Percentiles rank a stretch among this genome's conserved stretches.
Evolutionary conservation across 1,140 invertebrate species (phyloP).

Genomic region (Sitobion miscanthi): DNA sequence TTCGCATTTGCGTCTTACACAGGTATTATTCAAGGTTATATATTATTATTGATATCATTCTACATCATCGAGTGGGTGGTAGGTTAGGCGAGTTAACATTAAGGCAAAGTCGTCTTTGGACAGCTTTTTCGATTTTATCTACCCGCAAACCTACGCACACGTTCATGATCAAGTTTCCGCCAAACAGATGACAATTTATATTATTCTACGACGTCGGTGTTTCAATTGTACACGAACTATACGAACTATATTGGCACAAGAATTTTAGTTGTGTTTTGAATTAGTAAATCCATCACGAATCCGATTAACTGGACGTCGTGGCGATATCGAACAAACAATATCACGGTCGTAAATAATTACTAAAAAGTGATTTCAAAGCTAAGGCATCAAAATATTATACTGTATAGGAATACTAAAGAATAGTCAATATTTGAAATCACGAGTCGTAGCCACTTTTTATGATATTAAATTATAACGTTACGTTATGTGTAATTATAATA

Average conservation of each 20-base stretch:
- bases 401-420: not conserved
- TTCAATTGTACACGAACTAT: not conserved
- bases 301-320: not conserved
- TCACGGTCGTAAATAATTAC: not conserved
- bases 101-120: not conserved
- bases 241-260: not conserved
- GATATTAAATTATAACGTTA: not conserved
- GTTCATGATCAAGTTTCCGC: not conserved
- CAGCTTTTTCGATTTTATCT: not conserved
- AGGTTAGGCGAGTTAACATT: not conserved
- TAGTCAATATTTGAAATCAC: not conserved
- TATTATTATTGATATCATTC: not conserved
- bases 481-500: too few relatives aligned
- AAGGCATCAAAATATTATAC: too few relatives aligned
- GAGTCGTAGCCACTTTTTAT: not conserved
- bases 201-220: not conserved
- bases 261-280: not conserved
- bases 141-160: not conserved
- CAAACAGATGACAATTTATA: not conserved
- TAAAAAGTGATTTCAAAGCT: not conserved
- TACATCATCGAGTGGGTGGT: not conserved
- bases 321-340: not conserved
- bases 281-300: not conserved
- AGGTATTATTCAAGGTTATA: not conserved
- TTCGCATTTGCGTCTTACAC: not conserved